A percentile compares a stretch with the other conserved stretches of the same genome.
Conservation (phyloP, 2,888 invertebrate species). For the Andrena praecox region DNA sequence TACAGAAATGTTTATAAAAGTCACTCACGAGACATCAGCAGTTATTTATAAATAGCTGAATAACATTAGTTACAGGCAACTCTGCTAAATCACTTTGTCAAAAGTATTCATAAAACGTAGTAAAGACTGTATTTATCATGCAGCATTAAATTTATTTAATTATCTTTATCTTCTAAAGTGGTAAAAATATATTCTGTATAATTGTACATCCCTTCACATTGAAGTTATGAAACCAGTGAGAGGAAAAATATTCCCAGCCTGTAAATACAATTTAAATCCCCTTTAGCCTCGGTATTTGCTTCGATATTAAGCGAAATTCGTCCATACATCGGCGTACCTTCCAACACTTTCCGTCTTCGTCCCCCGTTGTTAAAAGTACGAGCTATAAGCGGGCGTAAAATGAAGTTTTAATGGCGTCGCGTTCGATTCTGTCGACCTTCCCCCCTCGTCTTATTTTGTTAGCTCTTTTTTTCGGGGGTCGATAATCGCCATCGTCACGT, state of each 20-base stretch:
- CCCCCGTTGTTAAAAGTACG: slow-evolving; percentile 64
- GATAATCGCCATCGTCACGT: slow-evolving; percentile 70
- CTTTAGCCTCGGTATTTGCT: slow-evolving; percentile 14
- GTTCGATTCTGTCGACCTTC: slow-evolving; percentile 56
- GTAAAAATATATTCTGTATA: too few relatives aligned
- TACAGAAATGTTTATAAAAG: too few relatives aligned
- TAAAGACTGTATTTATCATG: too few relatives aligned
- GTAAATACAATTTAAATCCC: not conserved
- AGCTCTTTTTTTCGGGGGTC: slow-evolving; percentile 55
- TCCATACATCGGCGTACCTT: slow-evolving; percentile 13
- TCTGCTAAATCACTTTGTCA: too few relatives aligned
- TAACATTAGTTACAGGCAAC: too few relatives aligned
- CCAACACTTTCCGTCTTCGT: slow-evolving; percentile 42
- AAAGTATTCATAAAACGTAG: too few relatives aligned
- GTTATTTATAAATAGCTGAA: too few relatives aligned
- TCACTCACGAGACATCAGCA: too few relatives aligned
- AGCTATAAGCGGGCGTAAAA: slow-evolving; percentile 61
- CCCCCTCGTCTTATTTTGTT: slow-evolving; percentile 62
- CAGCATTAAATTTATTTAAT: too few relatives aligned
- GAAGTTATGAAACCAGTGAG: too few relatives aligned
- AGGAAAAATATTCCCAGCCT: slow-evolving; percentile 27
- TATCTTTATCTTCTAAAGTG: too few relatives aligned
- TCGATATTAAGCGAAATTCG: slow-evolving; percentile 16
- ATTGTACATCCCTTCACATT: too few relatives aligned
- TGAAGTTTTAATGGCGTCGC: slow-evolving; percentile 70